phyloP scores from a whole-genome alignment of 64 coral and sea anemone genomes.

The Trachythela sp. region DNA sequence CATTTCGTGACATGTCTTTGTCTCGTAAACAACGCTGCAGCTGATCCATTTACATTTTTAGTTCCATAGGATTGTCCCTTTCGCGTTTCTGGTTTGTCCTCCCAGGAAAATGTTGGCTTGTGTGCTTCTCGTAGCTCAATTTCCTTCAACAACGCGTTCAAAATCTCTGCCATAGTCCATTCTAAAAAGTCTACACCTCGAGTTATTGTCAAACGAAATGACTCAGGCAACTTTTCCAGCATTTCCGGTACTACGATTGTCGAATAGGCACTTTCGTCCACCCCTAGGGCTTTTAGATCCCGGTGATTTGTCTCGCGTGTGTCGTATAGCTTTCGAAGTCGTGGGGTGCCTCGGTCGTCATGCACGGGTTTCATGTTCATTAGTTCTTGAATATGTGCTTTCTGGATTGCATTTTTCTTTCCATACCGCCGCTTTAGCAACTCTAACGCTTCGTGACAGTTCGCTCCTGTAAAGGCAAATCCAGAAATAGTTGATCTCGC shows the following conservation, averaged over 20 bases:
- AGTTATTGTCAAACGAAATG: slow-evolving; percentile 21
- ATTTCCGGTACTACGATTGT: slow-evolving; percentile 27
- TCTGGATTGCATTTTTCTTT: not conserved
- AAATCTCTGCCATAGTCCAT: slow-evolving; percentile 34
- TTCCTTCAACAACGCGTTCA: slow-evolving; percentile 23
- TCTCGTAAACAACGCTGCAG: not conserved
- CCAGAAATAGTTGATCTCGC: slow-evolving; percentile 27
- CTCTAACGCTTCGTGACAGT: slow-evolving; percentile 21
- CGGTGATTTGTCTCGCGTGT: slow-evolving; percentile 22
- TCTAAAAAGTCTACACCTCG: slow-evolving; percentile 29
- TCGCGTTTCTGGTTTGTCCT: not conserved
- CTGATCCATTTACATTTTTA: not conserved
- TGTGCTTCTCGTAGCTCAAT: slow-evolving; percentile 42
- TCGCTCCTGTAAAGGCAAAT: slow-evolving; percentile 36
- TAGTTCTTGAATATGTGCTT: not conserved
- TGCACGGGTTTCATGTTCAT: not conserved
- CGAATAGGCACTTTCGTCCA: slow-evolving; percentile 21
- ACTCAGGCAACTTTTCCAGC: slow-evolving; percentile 33
- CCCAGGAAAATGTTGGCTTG: not conserved
- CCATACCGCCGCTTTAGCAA: slow-evolving; percentile 29
- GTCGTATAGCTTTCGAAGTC: slow-evolving; percentile 7
- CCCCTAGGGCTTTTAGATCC: slow-evolving; percentile 8
- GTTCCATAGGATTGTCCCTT: too few relatives aligned
- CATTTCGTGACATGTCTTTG: not conserved
- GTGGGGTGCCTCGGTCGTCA: not conserved